phyloP scores from a whole-genome alignment of 2,888 invertebrate species.

The Caenorhabditis drosophilae region DNA sequence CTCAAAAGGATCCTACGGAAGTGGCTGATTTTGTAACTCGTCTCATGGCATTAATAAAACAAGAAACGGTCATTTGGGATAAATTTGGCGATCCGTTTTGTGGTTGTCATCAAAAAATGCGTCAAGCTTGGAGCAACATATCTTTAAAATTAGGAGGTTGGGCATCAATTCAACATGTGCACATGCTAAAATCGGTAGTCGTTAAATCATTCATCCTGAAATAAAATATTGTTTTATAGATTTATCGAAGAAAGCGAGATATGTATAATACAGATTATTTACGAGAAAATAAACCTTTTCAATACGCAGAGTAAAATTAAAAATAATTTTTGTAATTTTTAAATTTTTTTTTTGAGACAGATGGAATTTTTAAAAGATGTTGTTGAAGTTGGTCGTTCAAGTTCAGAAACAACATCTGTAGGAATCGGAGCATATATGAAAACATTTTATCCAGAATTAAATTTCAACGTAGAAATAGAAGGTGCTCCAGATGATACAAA shows the following conservation, averaged over 20 bases:
- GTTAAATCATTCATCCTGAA: background rate
- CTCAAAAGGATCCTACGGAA: constrained; percentile 3
- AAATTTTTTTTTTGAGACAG: background rate
- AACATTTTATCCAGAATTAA: background rate
- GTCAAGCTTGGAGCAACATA: constrained; percentile 32
- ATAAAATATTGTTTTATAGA: constrained; percentile 1
- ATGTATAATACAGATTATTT: constrained; percentile 22
- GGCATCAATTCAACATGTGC: constrained; percentile 31
- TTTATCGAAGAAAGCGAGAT: constrained; percentile 23
- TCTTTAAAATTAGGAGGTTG: constrained; percentile 33
- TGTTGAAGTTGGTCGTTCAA: background rate
- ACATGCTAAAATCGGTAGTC: constrained; percentile 17
- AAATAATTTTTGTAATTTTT: background rate
- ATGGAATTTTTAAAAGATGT: background rate
- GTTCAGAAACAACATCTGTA: background rate
- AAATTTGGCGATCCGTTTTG: constrained; percentile 2
- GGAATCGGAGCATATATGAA: background rate
- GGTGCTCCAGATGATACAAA: background rate
- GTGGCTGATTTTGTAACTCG: constrained; percentile 6
- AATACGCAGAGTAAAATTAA: constrained; percentile 13
- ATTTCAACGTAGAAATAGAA: background rate
- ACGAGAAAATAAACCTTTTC: constrained; percentile 9
- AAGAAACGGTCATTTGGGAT: constrained; percentile 29
- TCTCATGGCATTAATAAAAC: constrained; percentile 11
- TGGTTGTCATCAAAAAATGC: constrained; percentile 27